phyloP scores from a whole-genome alignment of 2,797 vertebrate genomes.

The Taenioides sp. region DNA sequence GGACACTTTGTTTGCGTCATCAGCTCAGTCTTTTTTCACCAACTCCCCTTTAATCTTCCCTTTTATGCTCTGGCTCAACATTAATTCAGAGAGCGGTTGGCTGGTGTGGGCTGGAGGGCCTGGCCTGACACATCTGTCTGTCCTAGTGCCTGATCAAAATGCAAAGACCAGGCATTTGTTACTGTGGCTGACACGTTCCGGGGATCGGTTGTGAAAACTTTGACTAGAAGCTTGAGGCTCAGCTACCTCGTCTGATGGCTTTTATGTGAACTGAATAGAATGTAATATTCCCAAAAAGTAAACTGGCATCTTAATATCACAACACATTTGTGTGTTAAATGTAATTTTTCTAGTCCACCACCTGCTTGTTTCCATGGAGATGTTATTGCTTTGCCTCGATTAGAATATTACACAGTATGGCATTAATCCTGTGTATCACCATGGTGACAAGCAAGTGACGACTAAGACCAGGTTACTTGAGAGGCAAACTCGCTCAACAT shows the following conservation, averaged over 20 bases:
- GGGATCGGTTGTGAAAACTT: constrained; percentile 61
- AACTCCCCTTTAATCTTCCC: constrained; percentile 54
- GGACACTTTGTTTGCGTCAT: constrained; percentile 43
- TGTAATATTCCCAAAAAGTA: constrained; percentile 38
- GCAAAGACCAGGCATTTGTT: constrained; percentile 51
- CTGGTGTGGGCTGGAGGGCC: constrained; percentile 5
- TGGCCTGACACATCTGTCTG: constrained; percentile 27
- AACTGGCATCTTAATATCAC: neutral
- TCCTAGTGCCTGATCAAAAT: constrained; percentile 62
- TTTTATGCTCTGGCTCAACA: constrained; percentile 49
- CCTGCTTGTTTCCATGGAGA: no score
- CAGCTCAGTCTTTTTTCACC: constrained; percentile 51
- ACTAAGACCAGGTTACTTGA: no score
- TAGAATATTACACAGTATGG: no score
- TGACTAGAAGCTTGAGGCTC: constrained; percentile 55
- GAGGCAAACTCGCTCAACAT: no score
- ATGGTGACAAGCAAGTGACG: no score
- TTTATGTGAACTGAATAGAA: constrained; percentile 51
- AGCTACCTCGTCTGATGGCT: constrained; percentile 30
- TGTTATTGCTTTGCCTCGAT: no score
- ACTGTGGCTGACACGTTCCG: constrained; percentile 51
- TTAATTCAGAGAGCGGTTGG: constrained; percentile 45
- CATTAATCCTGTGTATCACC: no score
- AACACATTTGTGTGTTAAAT: neutral
- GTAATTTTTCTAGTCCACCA: no score